Evolutionary conservation across 2,797 vertebrate species (phyloP).

Genomic region (Dendrocincla tyrannina): DNA sequence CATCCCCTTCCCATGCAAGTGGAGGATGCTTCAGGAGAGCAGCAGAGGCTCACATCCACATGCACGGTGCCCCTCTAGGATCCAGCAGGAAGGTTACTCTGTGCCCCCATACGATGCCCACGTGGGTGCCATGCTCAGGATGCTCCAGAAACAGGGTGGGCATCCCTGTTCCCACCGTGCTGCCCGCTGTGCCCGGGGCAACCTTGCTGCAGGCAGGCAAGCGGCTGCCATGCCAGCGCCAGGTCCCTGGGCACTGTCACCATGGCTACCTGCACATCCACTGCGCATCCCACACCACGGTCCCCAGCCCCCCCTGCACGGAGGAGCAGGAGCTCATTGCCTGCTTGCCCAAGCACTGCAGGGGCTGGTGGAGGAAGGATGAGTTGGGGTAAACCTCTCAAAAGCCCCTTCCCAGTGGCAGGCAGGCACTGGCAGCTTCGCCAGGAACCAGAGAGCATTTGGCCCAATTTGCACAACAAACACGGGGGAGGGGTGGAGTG

Average conservation of each 20-base stretch:
- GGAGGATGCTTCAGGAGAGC: not conserved
- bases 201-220: not conserved
- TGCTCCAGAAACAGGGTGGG: not conserved
- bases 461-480: not conserved
- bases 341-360: accelerated
- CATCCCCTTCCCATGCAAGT: not conserved
- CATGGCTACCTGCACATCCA: not conserved
- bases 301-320: accelerated
- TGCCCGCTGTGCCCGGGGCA: not conserved
- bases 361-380: not conserved
- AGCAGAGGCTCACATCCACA: accelerated
- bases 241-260: not conserved
- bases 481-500: accelerated
- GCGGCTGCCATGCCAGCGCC: not conserved
- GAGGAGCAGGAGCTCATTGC: not conserved
- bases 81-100: not conserved
- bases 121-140: accelerated
- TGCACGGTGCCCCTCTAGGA: not conserved
- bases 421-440: not conserved
- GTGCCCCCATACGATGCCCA: accelerated
- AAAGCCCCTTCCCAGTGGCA: not conserved
- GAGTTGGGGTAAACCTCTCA: accelerated
- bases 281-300: accelerated
- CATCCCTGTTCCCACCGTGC: accelerated
- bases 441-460: accelerated